Evolutionary conservation across 2,113 vertebrate genomes (phyloP), one percentile per base, ranked within the genome.

Genomic region (Seriola rivoliana): DNA sequence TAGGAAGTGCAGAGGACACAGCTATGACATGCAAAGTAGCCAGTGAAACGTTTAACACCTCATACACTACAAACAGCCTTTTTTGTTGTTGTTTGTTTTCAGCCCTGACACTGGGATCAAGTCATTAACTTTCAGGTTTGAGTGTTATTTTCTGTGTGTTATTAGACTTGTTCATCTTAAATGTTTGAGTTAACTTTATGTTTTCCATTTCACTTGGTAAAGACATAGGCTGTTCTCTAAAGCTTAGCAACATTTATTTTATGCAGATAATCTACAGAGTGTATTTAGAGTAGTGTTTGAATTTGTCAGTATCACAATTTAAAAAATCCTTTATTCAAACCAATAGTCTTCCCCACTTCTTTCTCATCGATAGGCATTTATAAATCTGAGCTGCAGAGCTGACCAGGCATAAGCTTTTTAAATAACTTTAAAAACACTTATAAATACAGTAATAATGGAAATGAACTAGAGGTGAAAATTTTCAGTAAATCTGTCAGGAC

Each of bases 1-100:
- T 84, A 87, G 88, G 83, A 93, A 88, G 71, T 70, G 72, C 65
- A 81, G 75, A 73, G 73, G 57, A 60, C 78, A 71, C 14, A 65
- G 63, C 40, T 52, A 32, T 55, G 85, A 89, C 78, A 86, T 46
- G 73, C 75, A 54, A 62, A 68, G 54, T 69, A 36, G 75, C 54
- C 79, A 29, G 19, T 62, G 71, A 70, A 46, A 79, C 75, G 21
- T 59, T 59, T 46, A 25, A 42, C 60, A 23, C 52, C 29, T 60
- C n/a, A 54, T 23, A 3, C 4, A 25, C 14, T 34, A 1, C 1
- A 23, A 23, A 23, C 23, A 23, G 23, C 23, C 23, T 23, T 23
- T 23, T 23, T 23, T 23, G 1, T 23, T 1, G 23, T 23, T 23
- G 23, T 23, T 23, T 23, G 23, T 23, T 23, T 23, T 29, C 1